Base-by-base conservation (phyloP, 2,888 invertebrate species). In the Chloroclystis v-ata region DNA sequence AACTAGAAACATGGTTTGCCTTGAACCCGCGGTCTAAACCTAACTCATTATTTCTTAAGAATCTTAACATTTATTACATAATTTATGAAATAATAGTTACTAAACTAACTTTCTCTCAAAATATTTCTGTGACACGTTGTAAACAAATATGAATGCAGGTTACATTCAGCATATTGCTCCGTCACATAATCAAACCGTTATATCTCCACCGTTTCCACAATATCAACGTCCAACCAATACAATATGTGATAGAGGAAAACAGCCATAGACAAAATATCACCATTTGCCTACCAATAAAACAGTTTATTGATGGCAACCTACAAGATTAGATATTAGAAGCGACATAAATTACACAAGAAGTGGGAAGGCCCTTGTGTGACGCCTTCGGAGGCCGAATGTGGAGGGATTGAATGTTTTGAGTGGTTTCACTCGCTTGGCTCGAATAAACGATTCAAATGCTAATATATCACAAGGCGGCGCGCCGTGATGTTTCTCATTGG, bases 391-490 rank as follows among this genome's bases (percentile, higher is more conserved):
- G 69, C 73, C 68, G 61, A 33, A 77, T 75, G 72, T 58, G 59
- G 52, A 49, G 37, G 56, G 49, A 49, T 43, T 43, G 47, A 39
- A 35, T 24, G 28, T 61, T 63, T 65, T 60, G 63, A 64, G 67
- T 61, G 67, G 70, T 58, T 61, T 61, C 61, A 63, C 60, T 61
- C 60, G 57, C 35, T 33, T 25, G 26, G 26, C 26, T 77, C 81
- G 82, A 82, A 82, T 82, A 80, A 82, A 72, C 82, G 80, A 78
- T 85, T 83, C 81, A 81, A 86, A 86, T 84, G 83, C 79, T 85
- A 87, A 87, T 87, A 86, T 86, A 85, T 87, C 85, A 86, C 86
- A 67, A 75, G 78, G 79, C 82, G 79, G 83, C 60, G 72, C 67
- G 70, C 66, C 73, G 72, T 79, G 79, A 79, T 75, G 80, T 54